Evolutionary conservation across 2,797 vertebrate species (phyloP), one percentile per base, ranked within the genome.

Genomic region (Phoeniculus purpureus): DNA sequence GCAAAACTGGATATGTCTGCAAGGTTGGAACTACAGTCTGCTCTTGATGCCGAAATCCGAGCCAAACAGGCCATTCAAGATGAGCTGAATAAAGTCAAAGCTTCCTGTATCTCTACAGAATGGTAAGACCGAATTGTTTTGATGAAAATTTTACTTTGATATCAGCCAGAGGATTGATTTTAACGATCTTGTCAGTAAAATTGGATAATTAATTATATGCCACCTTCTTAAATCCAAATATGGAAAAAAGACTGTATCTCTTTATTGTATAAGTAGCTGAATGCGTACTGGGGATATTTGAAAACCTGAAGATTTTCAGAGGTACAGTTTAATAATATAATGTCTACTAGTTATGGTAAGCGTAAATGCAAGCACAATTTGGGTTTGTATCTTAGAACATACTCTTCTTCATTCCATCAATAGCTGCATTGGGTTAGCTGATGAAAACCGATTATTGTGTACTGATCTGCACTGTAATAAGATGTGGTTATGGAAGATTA

Each of bases 1-100:
- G 99, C 99, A 61, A 99, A 99, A 97, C 97, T 99, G 96, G 99
- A 99, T 95, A 99, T 99, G 99, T 99, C 99, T 15, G 99, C 99
- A 5, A 98, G 99, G 80, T 92, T 99, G 95, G 99, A 99, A 95
- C 97, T 99, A 50, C 99, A 99, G 96, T 99, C 99, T 4, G 99
- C 99, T 29, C 96, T 99, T 70, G 99, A 99, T 55, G 98, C 98
- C 23, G 99, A 99, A 98, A 99, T 99, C 97, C 97, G 98, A 96
- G 99, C 99, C 96, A 99, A 99, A 92, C 99, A 99, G 96, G 88
- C 98, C 94, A 99, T 99, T 96, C 99, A 99, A 68, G 99, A 99
- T 40, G 99, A 99, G 62, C 95, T 99, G 87, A 99, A 99, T 97
- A 99, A 99, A 95, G 98, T 99, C 82, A 99, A 99, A 97, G 98